Evolutionary conservation across 2,888 invertebrate genomes (phyloP).

Genomic region (Orthonychiurus folsomi): DNA sequence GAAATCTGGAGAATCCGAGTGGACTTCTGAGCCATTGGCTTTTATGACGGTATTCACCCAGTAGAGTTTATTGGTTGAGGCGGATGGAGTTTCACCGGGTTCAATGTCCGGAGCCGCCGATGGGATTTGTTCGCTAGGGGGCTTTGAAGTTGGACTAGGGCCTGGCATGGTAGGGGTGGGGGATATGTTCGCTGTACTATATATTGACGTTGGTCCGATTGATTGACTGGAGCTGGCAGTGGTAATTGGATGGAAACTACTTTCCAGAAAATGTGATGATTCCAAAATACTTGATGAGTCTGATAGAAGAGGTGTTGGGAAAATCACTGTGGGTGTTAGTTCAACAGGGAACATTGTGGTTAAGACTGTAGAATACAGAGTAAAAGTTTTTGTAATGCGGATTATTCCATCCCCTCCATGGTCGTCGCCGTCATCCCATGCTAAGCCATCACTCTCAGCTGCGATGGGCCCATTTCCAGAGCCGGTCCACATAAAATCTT

Average conservation of each 20-base stretch:
- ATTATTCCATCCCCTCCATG: constrained; percentile 9
- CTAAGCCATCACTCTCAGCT: constrained; percentile 28
- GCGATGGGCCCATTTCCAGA: constrained; percentile 63
- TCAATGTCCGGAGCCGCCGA: constrained; percentile 5
- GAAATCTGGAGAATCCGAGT: constrained; percentile 9
- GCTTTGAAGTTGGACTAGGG: not conserved
- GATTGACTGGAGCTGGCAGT: not conserved
- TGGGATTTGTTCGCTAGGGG: not conserved
- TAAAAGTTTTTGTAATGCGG: constrained; percentile 36
- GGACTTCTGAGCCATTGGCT: constrained; percentile 19
- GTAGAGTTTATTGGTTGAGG: constrained; percentile 20
- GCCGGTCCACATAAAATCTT: constrained; percentile 84
- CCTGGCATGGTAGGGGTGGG: constrained; percentile 4
- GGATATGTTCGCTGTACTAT: not conserved
- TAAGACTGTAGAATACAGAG: constrained; percentile 34
- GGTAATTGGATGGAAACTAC: not conserved
- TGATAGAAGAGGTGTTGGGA: constrained; percentile 10
- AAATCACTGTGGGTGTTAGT: constrained; percentile 34
- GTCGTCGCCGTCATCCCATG: constrained; percentile 34
- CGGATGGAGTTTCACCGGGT: constrained; percentile 2
- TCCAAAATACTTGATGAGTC: not conserved
- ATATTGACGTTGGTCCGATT: not conserved
- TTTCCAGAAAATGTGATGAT: not conserved
- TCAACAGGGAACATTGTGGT: constrained; percentile 37
- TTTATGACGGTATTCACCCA: constrained; percentile 39